Conservation (phyloP, 1,140 invertebrate species). For the Oedothorax gibbosus region DNA sequence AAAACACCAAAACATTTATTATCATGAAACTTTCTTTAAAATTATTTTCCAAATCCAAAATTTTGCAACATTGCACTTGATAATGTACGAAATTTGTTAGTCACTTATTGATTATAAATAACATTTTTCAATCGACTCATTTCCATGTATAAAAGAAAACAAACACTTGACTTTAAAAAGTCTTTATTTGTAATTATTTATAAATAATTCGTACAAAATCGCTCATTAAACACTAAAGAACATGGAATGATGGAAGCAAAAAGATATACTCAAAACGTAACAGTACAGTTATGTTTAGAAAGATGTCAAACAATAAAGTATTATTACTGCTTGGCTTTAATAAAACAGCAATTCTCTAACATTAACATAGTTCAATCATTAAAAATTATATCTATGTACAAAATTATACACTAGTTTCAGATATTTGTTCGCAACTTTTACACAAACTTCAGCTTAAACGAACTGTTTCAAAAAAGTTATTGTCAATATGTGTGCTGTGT, state of each 20-base stretch:
- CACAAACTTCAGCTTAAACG: neutral
- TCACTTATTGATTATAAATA: too few species aligned
- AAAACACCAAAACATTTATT: too few species aligned
- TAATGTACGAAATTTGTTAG: too few species aligned
- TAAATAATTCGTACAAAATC: conserved; percentile 58
- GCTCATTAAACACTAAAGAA: conserved; percentile 44
- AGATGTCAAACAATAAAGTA: conserved; percentile 44
- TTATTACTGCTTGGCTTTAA: neutral
- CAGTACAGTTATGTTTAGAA: conserved; percentile 34
- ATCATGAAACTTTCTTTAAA: too few species aligned
- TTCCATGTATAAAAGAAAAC: neutral
- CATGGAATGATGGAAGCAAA: conserved; percentile 21
- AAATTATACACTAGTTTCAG: conserved; percentile 18
- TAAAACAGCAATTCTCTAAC: conserved; percentile 44
- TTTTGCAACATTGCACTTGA: too few species aligned
- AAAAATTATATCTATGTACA: conserved; percentile 36
- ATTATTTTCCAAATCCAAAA: too few species aligned
- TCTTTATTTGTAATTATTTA: conserved; percentile 51
- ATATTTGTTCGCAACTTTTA: conserved; percentile 19
- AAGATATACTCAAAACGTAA: conserved; percentile 46
- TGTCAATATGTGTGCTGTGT: conserved; percentile 1
- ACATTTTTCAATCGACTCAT: too few species aligned
- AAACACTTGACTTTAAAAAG: conserved; percentile 23
- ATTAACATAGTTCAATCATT: conserved; percentile 18
- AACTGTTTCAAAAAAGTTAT: too few species aligned